These are phyloP conservation scores for Zophobas morio DNA, from an alignment of 1,140 invertebrate genomes.

Conservation along the genomic window DNA sequence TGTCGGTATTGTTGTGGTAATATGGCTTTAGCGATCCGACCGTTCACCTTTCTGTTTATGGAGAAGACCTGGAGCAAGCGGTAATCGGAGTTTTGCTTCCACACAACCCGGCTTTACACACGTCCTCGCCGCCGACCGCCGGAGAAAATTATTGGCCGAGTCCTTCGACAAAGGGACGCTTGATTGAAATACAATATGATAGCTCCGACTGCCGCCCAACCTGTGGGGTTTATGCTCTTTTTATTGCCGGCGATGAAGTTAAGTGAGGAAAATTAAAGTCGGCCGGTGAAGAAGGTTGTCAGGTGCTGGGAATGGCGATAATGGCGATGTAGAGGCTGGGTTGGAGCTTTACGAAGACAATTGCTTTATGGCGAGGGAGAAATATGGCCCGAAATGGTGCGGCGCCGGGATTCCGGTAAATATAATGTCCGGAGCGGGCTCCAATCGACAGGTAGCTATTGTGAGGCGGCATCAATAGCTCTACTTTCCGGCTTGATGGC, in stretches of 20 bases:
- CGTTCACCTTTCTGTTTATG: conserved; percentile 47
- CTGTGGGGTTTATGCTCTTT: conserved; percentile 33
- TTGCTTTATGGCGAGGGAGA: too few relatives aligned
- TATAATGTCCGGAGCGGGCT: too few relatives aligned
- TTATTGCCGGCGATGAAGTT: conserved; percentile 16
- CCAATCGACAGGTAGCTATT: too few relatives aligned
- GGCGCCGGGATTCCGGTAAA: too few relatives aligned
- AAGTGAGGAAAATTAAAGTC: conserved; percentile 8
- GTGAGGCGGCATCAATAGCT: too few relatives aligned
- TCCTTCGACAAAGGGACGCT: conserved; percentile 25
- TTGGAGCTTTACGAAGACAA: too few relatives aligned
- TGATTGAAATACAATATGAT: conserved; percentile 29
- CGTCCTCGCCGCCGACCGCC: conserved; percentile 1
- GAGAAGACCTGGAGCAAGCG: conserved; percentile 36
- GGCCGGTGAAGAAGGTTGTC: neutral
- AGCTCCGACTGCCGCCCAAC: conserved; percentile 28
- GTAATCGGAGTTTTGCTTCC: conserved; percentile 42
- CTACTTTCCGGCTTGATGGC: too few relatives aligned
- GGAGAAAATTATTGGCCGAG: conserved; percentile 27
- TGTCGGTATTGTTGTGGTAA: conserved; percentile 43
- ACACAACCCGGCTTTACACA: conserved; percentile 27
- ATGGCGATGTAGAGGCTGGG: neutral
- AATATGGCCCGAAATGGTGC: too few relatives aligned
- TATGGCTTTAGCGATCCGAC: conserved; percentile 32
- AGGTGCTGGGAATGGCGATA: conserved; percentile 3